Evolutionary conservation across 2,113 vertebrate genomes (phyloP).

Genomic region (Tapirus terrestris): DNA sequence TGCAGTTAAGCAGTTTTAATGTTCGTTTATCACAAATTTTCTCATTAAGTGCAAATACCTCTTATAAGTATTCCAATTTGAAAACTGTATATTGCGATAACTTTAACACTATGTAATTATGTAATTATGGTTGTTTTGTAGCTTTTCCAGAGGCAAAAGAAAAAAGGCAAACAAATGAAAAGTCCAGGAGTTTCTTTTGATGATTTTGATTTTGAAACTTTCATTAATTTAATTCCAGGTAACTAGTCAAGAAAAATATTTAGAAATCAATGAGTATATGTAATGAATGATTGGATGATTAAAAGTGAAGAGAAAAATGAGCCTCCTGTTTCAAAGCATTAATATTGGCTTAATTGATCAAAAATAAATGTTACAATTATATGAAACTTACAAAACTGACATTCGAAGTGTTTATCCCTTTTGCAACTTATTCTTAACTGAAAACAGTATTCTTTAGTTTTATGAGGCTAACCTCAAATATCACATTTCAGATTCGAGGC

Average conservation of each 20-base stretch:
- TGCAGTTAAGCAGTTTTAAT: not conserved
- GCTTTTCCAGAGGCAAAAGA: not conserved
- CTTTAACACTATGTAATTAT: not conserved
- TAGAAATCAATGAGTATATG: not conserved
- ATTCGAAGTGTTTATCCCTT: not conserved
- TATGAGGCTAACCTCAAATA: not conserved
- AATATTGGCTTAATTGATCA: not conserved
- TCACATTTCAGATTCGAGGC: not conserved
- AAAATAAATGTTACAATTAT: not conserved
- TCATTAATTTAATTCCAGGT: not conserved
- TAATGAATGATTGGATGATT: not conserved
- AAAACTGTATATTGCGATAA: not conserved
- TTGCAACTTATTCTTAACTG: not conserved
- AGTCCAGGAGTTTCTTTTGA: not conserved
- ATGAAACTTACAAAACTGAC: not conserved
- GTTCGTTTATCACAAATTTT: not conserved
- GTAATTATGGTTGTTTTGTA: not conserved
- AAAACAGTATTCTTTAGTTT: not conserved
- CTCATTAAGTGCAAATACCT: not conserved
- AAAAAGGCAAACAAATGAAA: not conserved
- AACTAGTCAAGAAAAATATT: not conserved
- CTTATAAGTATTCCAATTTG: not conserved
- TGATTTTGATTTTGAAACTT: not conserved
- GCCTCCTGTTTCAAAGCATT: not conserved
- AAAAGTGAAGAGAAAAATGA: slow-evolving; percentile 1